phyloP scores from a whole-genome alignment of 2,888 invertebrate genomes.

The Zootermopsis nevadensis region DNA sequence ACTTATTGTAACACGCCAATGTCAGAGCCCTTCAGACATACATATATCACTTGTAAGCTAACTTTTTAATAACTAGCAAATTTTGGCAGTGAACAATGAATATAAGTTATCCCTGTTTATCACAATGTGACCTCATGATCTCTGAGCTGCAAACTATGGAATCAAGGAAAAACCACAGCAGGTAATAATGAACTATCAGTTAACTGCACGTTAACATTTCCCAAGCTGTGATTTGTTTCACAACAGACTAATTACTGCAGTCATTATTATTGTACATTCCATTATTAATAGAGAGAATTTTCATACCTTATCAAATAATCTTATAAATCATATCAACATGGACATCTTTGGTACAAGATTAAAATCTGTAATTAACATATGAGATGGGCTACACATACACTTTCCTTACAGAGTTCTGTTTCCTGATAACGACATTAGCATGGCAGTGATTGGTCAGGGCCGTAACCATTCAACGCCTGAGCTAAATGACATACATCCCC shows the following conservation, averaged over 20 bases:
- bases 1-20: no score
- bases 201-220: not conserved
- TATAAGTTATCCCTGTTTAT: conserved; percentile 14
- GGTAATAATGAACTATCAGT: not conserved
- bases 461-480: conserved; percentile 43
- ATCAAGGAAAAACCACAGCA: not conserved
- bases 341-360: conserved; percentile 35
- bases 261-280: conserved; percentile 10
- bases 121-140: not conserved
- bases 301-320: conserved; percentile 12
- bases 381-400: not conserved
- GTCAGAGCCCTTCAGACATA: no score
- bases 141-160: conserved; percentile 2
- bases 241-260: conserved; percentile 4
- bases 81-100: not conserved
- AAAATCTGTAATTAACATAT: not conserved
- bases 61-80: no score
- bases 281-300: conserved; percentile 9
- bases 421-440: conserved; percentile 28
- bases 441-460: conserved; percentile 48
- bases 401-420: not conserved
- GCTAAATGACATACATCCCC: conserved; percentile 22
- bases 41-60: no score
- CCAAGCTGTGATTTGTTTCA: not conserved
- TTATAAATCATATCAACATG: conserved; percentile 32